A percentile compares a stretch with the other conserved stretches of the same genome.
Conservation (phyloP, 2,797 vertebrate genomes). For the Hoplostethus atlanticus region DNA sequence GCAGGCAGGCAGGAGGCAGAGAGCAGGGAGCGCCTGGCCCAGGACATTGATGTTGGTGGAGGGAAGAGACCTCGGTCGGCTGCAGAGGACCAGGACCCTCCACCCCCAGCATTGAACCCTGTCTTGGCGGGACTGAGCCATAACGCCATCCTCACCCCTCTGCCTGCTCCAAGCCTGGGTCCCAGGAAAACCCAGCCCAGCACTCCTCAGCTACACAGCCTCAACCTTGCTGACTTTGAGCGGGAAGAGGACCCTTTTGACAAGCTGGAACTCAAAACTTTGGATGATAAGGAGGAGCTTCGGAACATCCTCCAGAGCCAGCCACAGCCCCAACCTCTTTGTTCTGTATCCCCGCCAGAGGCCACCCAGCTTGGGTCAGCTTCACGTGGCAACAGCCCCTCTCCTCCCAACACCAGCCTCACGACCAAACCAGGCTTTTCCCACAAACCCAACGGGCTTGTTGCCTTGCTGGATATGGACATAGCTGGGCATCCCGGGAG, state of each 20-base stretch:
- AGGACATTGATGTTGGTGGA: slow-evolving; percentile 72
- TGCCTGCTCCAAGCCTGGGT: slow-evolving; percentile 89
- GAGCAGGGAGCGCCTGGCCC: slow-evolving; percentile 80
- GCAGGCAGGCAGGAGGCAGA: slow-evolving; percentile 81
- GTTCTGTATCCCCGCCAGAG: slow-evolving; percentile 70
- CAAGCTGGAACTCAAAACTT: slow-evolving; percentile 97
- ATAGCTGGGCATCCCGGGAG: slow-evolving; percentile 67
- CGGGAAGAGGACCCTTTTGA: slow-evolving; percentile 98
- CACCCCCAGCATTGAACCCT: slow-evolving; percentile 92
- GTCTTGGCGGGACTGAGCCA: slow-evolving; percentile 93
- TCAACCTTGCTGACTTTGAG: slow-evolving; percentile 98
- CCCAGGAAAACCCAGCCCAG: slow-evolving; percentile 85
- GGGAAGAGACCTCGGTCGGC: slow-evolving; percentile 66
- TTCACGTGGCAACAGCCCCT: slow-evolving; percentile 83
- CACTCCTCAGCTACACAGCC: slow-evolving; percentile 86
- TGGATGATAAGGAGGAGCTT: slow-evolving; percentile 95
- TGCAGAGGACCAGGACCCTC: slow-evolving; percentile 79
- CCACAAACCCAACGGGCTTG: slow-evolving; percentile 96
- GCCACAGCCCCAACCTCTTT: slow-evolving; percentile 77
- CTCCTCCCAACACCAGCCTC: slow-evolving; percentile 75
- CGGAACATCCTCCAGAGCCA: slow-evolving; percentile 94
- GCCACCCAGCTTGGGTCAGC: slow-evolving; percentile 70
- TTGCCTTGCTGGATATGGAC: slow-evolving; percentile 91
- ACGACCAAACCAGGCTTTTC: slow-evolving; percentile 75
- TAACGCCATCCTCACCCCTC: slow-evolving; percentile 94